These are phyloP conservation scores for Catocala sponsa DNA, from an alignment of 2,888 invertebrate species.

Conservation along the genomic window DNA sequence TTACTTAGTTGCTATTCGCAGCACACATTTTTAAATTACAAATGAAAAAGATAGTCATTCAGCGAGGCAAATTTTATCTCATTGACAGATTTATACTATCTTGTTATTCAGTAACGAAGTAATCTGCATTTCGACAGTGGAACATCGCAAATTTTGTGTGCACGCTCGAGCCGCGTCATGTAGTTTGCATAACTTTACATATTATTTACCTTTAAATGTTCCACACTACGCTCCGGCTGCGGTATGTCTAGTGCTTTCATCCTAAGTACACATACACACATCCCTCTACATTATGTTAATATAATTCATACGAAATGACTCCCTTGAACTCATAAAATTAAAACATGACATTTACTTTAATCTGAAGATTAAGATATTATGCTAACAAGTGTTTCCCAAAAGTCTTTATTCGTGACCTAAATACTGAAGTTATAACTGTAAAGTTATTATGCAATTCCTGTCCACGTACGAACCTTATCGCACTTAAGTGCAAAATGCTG, in stretches of 20 bases:
- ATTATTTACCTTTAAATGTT: conserved; percentile 73
- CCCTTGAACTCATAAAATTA: conserved; percentile 19
- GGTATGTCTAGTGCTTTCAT: conserved; percentile 24
- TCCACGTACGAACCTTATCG: conserved; percentile 33
- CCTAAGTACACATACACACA: conserved; percentile 21
- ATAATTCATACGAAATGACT: conserved; percentile 8
- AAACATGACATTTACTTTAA: conserved; percentile 16
- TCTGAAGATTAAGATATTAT: conserved; percentile 25
- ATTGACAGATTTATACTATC: conserved; percentile 44
- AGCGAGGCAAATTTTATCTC: conserved; percentile 37
- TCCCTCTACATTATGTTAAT: conserved; percentile 3
- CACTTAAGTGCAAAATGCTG: conserved; percentile 48
- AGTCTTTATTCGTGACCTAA: conserved; percentile 31
- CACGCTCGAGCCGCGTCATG: conserved; percentile 55
- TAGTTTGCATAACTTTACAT: conserved; percentile 83
- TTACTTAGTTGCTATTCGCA: no score
- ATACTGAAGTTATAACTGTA: conserved; percentile 35
- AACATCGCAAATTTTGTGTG: conserved; percentile 72
- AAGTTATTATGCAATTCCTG: conserved; percentile 36
- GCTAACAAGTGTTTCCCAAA: conserved; percentile 24
- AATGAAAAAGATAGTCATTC: conserved; percentile 24
- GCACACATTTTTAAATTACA: no score
- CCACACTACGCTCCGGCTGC: conserved; percentile 38
- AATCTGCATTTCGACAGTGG: conserved; percentile 67
- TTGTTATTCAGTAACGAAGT: conserved; percentile 66